Evolutionary conservation across 2,888 invertebrate species (phyloP).

Genomic region (Plebejus argus): DNA sequence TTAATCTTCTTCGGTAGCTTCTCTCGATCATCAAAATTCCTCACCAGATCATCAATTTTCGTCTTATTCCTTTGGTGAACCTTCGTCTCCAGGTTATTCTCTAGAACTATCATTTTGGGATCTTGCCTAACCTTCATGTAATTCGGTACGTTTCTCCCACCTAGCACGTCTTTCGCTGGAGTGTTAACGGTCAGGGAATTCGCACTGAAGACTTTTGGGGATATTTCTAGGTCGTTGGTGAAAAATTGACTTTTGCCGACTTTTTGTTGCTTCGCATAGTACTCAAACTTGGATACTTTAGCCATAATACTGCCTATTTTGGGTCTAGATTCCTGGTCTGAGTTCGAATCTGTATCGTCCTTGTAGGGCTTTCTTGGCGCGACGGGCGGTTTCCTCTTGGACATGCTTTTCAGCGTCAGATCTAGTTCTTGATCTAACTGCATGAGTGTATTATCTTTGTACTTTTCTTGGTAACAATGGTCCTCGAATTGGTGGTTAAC

Average conservation of each 20-base stretch:
- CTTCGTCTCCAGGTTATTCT: conserved; percentile 67
- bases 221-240: conserved; percentile 70
- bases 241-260: conserved; percentile 71
- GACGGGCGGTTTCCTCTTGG: conserved; percentile 83
- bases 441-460: conserved; percentile 63
- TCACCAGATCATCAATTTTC: conserved; percentile 72
- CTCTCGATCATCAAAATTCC: conserved; percentile 69
- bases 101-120: conserved; percentile 64
- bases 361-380: conserved; percentile 82
- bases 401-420: conserved; percentile 71
- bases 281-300: conserved; percentile 90
- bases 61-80: conserved; percentile 70
- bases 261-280: conserved; percentile 84
- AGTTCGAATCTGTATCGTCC: conserved; percentile 72
- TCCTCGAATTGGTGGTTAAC: conserved; percentile 56
- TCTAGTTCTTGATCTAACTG: conserved; percentile 73
- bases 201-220: conserved; percentile 91
- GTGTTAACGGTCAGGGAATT: conserved; percentile 90
- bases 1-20: conserved; percentile 70
- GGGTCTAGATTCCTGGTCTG: conserved; percentile 70
- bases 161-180: conserved; percentile 90
- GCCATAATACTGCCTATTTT: conserved; percentile 82
- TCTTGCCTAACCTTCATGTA: conserved; percentile 82
- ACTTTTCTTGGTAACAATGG: conserved; percentile 66
- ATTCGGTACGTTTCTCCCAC: conserved; percentile 81